Conservation (phyloP, 1,140 invertebrate species). For the Drosophila funebris region DNA sequence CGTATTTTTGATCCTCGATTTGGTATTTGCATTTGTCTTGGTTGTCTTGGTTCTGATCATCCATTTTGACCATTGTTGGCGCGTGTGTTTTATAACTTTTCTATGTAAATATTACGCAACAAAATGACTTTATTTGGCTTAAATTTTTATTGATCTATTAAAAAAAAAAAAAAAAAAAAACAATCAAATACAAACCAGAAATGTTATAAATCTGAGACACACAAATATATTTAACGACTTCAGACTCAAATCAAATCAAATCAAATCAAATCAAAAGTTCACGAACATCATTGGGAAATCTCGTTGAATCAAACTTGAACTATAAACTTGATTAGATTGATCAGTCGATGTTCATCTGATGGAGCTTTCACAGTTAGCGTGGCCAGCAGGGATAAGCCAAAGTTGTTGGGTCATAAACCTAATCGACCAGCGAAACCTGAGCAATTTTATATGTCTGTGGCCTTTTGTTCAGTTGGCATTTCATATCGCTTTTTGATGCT, state of each 20-base stretch:
- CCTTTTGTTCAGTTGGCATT: conserved; percentile 23
- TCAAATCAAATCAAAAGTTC: conserved; percentile 30
- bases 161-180: conserved; percentile 33
- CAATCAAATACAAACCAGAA: conserved; percentile 9
- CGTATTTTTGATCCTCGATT: not conserved
- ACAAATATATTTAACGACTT: conserved; percentile 41
- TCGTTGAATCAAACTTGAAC: conserved; percentile 56
- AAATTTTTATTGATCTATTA: conserved; percentile 72
- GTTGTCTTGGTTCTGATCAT: not conserved
- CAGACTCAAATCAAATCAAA: conserved; percentile 18
- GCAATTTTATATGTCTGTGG: conserved; percentile 21
- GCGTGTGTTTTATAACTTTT: conserved; percentile 26
- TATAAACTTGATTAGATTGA: conserved; percentile 70
- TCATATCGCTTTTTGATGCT: conserved; percentile 4
- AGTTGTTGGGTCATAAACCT: conserved; percentile 20
- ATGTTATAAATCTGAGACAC: conserved; percentile 6
- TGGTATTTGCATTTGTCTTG: not conserved
- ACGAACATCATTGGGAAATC: not conserved
- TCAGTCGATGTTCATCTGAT: not conserved
- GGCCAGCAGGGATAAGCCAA: conserved; percentile 1
- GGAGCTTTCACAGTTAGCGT: conserved; percentile 19
- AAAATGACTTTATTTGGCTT: conserved; percentile 73
- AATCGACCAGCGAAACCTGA: conserved; percentile 18
- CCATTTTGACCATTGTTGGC: not conserved
- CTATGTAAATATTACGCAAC: conserved; percentile 75